A percentile compares a stretch with the other conserved stretches of the same genome.
Conservation (phyloP, 2,113 vertebrate species). For the Lagenorhynchus albirostris region DNA sequence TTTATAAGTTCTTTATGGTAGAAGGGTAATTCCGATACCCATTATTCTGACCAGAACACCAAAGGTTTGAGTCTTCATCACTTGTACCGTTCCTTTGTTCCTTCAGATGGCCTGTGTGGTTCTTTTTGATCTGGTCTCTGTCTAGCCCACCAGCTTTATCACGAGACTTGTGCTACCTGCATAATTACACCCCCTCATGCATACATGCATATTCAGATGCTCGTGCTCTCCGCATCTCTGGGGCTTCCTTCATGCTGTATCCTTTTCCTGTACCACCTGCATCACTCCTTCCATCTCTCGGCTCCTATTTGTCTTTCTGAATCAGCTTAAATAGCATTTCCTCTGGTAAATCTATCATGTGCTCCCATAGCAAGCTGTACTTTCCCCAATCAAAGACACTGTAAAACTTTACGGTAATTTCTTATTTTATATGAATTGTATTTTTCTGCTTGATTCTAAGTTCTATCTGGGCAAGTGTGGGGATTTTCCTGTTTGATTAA, state of each 20-base stretch:
- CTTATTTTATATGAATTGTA: neutral
- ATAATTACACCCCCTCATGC: too few relatives aligned
- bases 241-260: neutral
- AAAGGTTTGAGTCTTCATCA: neutral
- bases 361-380: neutral
- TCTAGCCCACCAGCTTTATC: neutral
- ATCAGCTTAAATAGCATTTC: neutral
- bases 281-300: neutral
- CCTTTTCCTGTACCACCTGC: too few relatives aligned
- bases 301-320: neutral
- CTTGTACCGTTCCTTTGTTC: neutral
- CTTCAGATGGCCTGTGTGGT: neutral
- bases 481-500: neutral
- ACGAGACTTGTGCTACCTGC: neutral
- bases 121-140: neutral
- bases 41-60: neutral
- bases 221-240: accelerated
- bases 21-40: neutral
- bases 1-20: neutral
- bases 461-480: neutral
- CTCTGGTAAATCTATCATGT: neutral
- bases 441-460: neutral
- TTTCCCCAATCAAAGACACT: neutral
- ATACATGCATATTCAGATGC: neutral
- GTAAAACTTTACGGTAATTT: neutral